These are phyloP conservation scores for Helicoverpa armigera DNA, from an alignment of 1,140 invertebrate genomes.

Conservation along the genomic window DNA sequence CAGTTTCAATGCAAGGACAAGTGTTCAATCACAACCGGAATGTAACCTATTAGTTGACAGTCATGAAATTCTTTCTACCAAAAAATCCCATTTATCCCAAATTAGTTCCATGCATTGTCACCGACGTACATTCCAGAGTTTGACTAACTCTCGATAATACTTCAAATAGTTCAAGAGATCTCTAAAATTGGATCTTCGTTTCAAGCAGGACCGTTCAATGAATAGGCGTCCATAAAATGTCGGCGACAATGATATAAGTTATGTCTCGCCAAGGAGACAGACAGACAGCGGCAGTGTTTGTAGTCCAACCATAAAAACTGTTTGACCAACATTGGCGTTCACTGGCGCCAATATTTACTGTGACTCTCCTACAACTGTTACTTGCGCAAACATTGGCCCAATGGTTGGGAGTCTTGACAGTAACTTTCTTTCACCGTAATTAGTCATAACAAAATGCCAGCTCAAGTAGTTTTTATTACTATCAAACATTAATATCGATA, in stretches of 20 bases:
- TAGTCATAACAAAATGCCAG: slow-evolving; percentile 35
- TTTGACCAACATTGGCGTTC: slow-evolving; percentile 1
- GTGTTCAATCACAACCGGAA: not conserved
- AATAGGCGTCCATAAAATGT: slow-evolving; percentile 14
- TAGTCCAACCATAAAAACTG: slow-evolving; percentile 2
- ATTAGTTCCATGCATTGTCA: slow-evolving; percentile 29
- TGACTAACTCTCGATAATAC: not conserved
- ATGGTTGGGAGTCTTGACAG: not conserved
- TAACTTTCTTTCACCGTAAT: slow-evolving; percentile 28
- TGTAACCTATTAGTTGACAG: not conserved
- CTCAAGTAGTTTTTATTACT: slow-evolving; percentile 31
- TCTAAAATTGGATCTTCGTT: not conserved
- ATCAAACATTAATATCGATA: slow-evolving; percentile 16
- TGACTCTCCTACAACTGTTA: not conserved
- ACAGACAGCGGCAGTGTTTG: not conserved
- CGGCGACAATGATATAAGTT: not conserved
- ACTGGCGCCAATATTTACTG: slow-evolving; percentile 20
- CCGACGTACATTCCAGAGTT: slow-evolving; percentile 1
- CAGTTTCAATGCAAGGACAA: too few species aligned
- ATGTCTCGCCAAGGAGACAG: not conserved
- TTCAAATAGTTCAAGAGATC: slow-evolving; percentile 9
- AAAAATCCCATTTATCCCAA: slow-evolving; percentile 33
- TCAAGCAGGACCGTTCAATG: not conserved
- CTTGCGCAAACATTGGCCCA: slow-evolving; percentile 3
- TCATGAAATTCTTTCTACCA: slow-evolving; percentile 6